These are phyloP conservation scores for Scomber scombrus DNA, from an alignment of 2,113 vertebrate species.

Conservation along the genomic window DNA sequence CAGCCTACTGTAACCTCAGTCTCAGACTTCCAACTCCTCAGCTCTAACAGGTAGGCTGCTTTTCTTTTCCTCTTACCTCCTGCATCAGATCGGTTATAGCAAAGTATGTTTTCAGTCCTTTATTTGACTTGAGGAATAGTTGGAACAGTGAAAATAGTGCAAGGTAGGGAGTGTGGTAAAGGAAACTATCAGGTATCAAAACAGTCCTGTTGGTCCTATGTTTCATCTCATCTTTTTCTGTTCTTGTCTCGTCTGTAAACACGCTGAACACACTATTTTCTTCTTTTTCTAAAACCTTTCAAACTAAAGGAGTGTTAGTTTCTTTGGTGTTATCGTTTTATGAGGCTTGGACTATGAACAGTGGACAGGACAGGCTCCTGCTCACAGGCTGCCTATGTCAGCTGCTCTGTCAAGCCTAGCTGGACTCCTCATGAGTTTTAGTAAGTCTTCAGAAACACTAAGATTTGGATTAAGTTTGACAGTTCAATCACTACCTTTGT, in stretches of 20 bases:
- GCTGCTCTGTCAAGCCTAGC: neutral
- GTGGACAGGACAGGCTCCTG: constrained; percentile 4
- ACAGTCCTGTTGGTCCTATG: neutral
- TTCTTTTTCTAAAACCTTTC: neutral
- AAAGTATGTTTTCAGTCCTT: neutral
- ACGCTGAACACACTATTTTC: neutral
- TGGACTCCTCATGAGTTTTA: neutral
- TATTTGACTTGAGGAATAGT: neutral
- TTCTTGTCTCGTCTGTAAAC: neutral
- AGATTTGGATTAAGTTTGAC: constrained; percentile 3
- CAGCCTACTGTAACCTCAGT: constrained; percentile 45
- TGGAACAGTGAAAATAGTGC: neutral
- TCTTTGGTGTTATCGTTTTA: constrained; percentile 59
- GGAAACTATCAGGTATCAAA: constrained; percentile 25
- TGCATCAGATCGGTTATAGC: neutral
- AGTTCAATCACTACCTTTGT: too few species aligned
- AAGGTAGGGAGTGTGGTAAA: neutral
- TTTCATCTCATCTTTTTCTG: neutral
- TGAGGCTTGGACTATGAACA: constrained; percentile 69
- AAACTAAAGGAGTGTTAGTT: neutral
- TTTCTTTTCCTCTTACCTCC: neutral
- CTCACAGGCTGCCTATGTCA: constrained; percentile 16
- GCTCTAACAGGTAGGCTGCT: constrained; percentile 61
- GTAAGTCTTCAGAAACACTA: neutral
- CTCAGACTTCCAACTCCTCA: constrained; percentile 10